phyloP scores from a whole-genome alignment of 30 jellyfish, hydroid and myxozoan genomes.

The Pelagia noctiluca region DNA sequence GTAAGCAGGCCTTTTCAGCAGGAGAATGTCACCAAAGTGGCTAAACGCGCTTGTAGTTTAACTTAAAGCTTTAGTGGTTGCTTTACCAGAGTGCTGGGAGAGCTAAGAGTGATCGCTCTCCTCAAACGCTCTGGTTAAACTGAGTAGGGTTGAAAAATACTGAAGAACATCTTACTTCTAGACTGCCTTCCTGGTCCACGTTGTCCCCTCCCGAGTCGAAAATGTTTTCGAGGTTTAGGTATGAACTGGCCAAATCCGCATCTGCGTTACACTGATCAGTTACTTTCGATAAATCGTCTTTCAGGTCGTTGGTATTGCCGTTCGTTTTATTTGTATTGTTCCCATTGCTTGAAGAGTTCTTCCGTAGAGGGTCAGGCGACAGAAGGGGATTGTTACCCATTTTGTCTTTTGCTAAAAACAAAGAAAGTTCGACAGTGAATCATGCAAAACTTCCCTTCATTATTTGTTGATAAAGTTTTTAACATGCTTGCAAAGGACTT shows the following conservation, averaged over 20 bases:
- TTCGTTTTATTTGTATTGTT: conserved; percentile 8
- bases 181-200: conserved; percentile 83
- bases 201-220: conserved; percentile 81
- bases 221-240: conserved; percentile 74
- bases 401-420: conserved; percentile 53
- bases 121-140: too few species aligned
- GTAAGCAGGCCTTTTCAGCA: too few species aligned
- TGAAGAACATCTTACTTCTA: conserved; percentile 87
- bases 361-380: conserved; percentile 89
- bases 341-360: not conserved
- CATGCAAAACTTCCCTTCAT: not conserved
- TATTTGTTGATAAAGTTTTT: not conserved
- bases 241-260: conserved; percentile 80
- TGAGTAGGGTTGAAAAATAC: not conserved
- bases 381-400: conserved; percentile 46
- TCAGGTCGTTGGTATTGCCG: conserved; percentile 14
- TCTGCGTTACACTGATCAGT: conserved; percentile 50
- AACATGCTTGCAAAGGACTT: not conserved
- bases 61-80: too few species aligned
- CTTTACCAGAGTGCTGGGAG: too few species aligned
- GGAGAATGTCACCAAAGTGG: too few species aligned
- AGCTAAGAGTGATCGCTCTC: too few species aligned
- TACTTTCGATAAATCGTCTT: conserved; percentile 23
- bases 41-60: too few species aligned
- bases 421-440: not conserved